Conservation (phyloP, 2,113 vertebrate genomes). For the Pluvialis apricaria region DNA sequence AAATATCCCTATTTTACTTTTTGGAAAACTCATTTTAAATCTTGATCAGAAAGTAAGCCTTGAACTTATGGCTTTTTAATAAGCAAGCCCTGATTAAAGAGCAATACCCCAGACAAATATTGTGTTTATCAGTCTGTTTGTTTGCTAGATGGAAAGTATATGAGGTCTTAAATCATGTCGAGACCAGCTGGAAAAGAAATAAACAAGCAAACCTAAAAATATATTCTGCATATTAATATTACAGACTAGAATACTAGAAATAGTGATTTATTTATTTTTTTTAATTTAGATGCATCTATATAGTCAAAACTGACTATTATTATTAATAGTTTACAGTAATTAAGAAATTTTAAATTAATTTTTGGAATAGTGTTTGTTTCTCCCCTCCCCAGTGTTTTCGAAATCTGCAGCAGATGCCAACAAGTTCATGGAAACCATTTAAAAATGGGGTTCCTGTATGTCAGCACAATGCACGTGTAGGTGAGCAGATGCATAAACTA, state of each 20-base stretch:
- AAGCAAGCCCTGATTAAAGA: neutral
- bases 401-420: neutral
- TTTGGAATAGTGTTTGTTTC: neutral
- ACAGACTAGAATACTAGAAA: neutral
- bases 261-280: neutral
- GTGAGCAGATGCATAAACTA: too few relatives aligned
- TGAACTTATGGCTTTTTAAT: neutral
- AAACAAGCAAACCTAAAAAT: neutral
- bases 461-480: too few relatives aligned
- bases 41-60: neutral
- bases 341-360: neutral
- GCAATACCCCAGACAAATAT: neutral
- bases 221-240: neutral
- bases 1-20: neutral
- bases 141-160: neutral
- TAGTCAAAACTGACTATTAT: neutral
- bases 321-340: neutral
- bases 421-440: neutral
- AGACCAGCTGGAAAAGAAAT: neutral
- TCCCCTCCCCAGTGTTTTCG: neutral
- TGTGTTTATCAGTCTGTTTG: neutral
- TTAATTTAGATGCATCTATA: neutral
- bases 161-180: neutral
- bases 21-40: neutral
- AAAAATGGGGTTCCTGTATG: accelerated